Evolutionary conservation across 2,113 vertebrate genomes (phyloP), one percentile per base, ranked within the genome.

Genomic region (Edolisoma coerulescens): DNA sequence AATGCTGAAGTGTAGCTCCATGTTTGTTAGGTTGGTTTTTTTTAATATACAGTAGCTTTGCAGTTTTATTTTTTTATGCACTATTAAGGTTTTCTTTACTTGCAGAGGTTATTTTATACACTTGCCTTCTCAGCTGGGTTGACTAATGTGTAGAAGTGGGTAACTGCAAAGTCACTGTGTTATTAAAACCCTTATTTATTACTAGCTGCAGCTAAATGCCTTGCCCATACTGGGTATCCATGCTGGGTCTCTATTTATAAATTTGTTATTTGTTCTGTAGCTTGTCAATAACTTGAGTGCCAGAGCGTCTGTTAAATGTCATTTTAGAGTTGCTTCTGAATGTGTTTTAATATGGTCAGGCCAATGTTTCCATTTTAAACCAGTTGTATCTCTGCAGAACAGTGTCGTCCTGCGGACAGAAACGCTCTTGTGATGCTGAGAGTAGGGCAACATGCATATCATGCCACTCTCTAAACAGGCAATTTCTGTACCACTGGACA

Each of bases 231-330:
- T 77, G 71, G 50, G 19, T 83, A 77, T 53, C 78, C 60, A 52
- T 95, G 50, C 75, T 84, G 39, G 37, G 6, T 92, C 52, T 95
- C 94, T 96, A 90, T 96, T 96, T 96, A 91, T 94, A 96, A 87
- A 69, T 89, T 81, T 81, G 79, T 85, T 95, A 65, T 96, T 96
- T 95, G 57, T 92, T 96, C 88, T 76, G 77, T 47, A 75, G 83
- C 92, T 92, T 93, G 92, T 95, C 95, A 96, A 90, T 95, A 95
- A 44, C 64, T 64, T 27, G 35, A 78, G 71, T 93, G 83, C 92
- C 92, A 96, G 65, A 4, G 0, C 10, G 0, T 93, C 95, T 96
- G 88, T 79, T 96, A 88, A 96, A 92, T 90, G 79, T 79, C 84
- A 73, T 59, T 87, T 81, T 42, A 81, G 73, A 90, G 44, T 78